phyloP scores from a whole-genome alignment of 2,113 vertebrate species.

The Chinchilla lanigera region DNA sequence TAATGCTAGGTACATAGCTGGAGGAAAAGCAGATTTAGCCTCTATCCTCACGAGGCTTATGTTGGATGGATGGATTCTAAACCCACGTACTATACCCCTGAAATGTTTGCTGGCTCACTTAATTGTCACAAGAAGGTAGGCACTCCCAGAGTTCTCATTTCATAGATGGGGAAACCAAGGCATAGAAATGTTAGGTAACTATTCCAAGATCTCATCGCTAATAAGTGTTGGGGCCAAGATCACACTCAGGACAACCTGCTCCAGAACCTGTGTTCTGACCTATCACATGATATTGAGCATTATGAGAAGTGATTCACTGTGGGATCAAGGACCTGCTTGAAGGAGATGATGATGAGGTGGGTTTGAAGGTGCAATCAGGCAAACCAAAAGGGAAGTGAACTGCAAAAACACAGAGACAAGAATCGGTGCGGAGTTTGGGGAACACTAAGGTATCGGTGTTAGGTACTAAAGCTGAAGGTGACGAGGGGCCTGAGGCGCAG shows the following conservation, averaged over 20 bases:
- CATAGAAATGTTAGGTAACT: background rate
- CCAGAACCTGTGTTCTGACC: background rate
- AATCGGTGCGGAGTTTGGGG: background rate
- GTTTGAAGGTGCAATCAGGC: background rate
- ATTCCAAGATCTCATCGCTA: background rate
- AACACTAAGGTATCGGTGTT: background rate
- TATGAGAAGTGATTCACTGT: background rate
- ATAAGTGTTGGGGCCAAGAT: background rate
- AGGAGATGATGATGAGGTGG: background rate
- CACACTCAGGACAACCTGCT: background rate
- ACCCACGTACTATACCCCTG: background rate
- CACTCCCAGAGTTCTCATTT: background rate
- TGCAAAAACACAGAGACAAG: background rate
- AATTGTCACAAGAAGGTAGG: background rate
- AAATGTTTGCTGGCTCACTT: background rate
- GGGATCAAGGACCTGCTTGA: background rate
- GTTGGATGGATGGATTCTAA: background rate
- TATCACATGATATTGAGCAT: background rate
- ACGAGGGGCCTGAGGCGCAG: background rate
- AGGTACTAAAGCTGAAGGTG: background rate
- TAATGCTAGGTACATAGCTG: background rate
- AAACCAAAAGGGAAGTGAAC: background rate
- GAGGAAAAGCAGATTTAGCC: constrained; percentile 67
- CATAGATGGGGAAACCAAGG: background rate
- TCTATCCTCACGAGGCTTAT: constrained; percentile 32